Conservation (phyloP, 2,113 vertebrate species). For the Xiphophorus maculatus region DNA sequence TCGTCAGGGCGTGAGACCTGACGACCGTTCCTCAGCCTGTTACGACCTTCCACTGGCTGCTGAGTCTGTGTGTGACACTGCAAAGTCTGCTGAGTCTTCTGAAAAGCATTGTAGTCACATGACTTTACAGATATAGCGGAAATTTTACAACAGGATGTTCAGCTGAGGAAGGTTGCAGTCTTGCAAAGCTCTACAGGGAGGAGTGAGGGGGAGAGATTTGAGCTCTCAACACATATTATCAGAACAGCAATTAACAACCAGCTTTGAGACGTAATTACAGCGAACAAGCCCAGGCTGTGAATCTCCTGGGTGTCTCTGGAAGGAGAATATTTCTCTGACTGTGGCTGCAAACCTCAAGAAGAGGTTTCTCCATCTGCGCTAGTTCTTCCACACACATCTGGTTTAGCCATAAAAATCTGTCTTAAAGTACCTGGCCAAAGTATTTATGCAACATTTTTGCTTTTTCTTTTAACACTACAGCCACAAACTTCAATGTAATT, state of each 20-base stretch:
- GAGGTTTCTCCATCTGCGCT: neutral
- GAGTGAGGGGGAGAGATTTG: neutral
- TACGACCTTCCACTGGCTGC: neutral
- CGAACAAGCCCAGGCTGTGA: slow-evolving; percentile 13
- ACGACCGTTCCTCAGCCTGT: neutral
- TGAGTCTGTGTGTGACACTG: neutral
- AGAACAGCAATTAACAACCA: slow-evolving; percentile 13
- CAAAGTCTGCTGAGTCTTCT: neutral
- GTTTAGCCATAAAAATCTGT: neutral
- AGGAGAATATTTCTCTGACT: slow-evolving; percentile 5
- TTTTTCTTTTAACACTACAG: neutral
- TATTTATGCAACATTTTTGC: neutral
- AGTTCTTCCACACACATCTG: neutral
- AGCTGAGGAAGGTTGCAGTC: neutral
- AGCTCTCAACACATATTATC: slow-evolving; percentile 6
- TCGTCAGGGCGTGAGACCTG: neutral
- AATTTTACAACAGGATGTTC: neutral
- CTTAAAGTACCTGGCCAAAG: neutral
- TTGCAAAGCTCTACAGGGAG: neutral
- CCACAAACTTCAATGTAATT: neutral
- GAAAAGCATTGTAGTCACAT: neutral
- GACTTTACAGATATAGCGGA: neutral
- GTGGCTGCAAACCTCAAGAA: neutral
- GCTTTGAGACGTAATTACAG: neutral
- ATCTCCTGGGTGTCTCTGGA: neutral